Evolutionary conservation across 2,888 invertebrate genomes (phyloP).

Genomic region (Desoria tigrina): DNA sequence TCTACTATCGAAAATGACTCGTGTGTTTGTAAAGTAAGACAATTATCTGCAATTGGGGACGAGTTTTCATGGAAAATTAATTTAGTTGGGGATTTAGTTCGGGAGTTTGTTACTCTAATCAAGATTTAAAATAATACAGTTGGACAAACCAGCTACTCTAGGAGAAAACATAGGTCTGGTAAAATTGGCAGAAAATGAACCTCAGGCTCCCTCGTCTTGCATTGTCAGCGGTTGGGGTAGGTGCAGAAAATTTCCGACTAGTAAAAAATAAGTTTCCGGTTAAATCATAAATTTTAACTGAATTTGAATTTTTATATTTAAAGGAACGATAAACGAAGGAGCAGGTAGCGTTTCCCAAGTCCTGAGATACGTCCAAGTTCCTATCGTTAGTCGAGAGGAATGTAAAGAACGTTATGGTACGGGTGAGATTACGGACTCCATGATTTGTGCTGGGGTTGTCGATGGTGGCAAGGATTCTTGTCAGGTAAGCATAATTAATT

Average conservation of each 20-base stretch:
- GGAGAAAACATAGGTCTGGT: too few relatives aligned
- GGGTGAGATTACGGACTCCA: slow-evolving; percentile 19
- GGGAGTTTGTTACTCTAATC: too few relatives aligned
- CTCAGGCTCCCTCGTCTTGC: too few relatives aligned
- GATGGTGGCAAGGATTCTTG: slow-evolving; percentile 36
- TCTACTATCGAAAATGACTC: too few relatives aligned
- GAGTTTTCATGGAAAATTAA: too few relatives aligned
- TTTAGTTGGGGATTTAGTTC: too few relatives aligned
- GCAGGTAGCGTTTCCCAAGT: slow-evolving; percentile 21
- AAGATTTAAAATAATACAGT: too few relatives aligned
- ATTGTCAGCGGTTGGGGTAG: slow-evolving; percentile 42
- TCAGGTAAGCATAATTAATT: background rate
- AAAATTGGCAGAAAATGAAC: too few relatives aligned
- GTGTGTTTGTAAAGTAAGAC: too few relatives aligned
- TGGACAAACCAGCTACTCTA: too few relatives aligned
- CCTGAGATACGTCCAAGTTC: slow-evolving; percentile 42
- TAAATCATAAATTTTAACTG: too few relatives aligned
- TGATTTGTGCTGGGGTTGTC: slow-evolving; percentile 39
- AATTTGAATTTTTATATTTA: background rate
- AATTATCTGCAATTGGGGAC: too few relatives aligned
- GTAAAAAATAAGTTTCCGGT: background rate
- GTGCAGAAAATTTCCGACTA: background rate
- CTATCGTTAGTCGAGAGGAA: slow-evolving; percentile 32
- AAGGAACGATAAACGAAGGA: background rate
- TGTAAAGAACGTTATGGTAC: slow-evolving; percentile 41